These are phyloP conservation scores for Sarcophaga caerulescens DNA, from an alignment of 2,888 invertebrate genomes.

Conservation along the genomic window DNA sequence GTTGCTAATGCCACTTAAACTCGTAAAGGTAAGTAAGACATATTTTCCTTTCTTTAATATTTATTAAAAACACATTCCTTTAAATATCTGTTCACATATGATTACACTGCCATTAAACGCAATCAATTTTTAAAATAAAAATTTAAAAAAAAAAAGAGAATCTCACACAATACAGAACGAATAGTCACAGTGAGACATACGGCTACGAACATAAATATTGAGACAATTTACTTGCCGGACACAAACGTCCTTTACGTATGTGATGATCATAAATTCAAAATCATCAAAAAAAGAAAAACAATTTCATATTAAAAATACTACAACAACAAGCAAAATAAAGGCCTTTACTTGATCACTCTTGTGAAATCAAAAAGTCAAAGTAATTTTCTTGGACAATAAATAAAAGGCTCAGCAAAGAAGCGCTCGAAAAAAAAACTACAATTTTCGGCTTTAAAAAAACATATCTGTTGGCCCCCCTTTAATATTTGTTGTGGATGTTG, in stretches of 20 bases:
- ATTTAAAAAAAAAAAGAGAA: conserved; percentile 1
- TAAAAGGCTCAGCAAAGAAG: conserved; percentile 65
- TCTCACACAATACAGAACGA: background rate
- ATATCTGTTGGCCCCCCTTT: conserved; percentile 33
- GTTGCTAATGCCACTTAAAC: no score
- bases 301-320: background rate
- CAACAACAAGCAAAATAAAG: conserved; percentile 9
- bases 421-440: conserved; percentile 31
- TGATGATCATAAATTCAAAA: conserved; percentile 67
- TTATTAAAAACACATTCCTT: background rate
- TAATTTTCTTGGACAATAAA: conserved; percentile 67
- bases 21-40: background rate
- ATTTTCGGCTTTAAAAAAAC: conserved; percentile 43
- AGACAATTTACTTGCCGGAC: conserved; percentile 65
- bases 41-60: background rate
- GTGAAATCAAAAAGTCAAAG: conserved; percentile 53
- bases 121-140: conserved; percentile 14
- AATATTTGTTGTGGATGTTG: conserved; percentile 44
- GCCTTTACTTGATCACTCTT: conserved; percentile 21
- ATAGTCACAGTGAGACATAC: background rate
- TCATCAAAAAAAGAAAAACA: conserved; percentile 28
- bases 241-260: conserved; percentile 69
- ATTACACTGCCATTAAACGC: background rate
- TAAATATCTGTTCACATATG: background rate
- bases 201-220: conserved; percentile 17